phyloP scores from a whole-genome alignment of 2,797 vertebrate genomes.

The Sylvia borin region DNA sequence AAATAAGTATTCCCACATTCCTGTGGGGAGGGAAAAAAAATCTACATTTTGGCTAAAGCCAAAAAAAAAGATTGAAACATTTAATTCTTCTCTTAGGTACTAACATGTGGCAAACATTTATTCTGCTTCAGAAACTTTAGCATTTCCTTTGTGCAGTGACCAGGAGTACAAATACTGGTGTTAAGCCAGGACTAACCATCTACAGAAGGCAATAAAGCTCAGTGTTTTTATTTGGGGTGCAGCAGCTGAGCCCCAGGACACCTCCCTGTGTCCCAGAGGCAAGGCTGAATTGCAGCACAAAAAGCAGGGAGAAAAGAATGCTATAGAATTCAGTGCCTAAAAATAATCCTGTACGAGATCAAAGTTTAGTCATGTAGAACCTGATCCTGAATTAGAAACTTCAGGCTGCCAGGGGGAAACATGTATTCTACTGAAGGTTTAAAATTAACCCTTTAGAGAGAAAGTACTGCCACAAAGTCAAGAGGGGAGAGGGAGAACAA shows the following conservation, averaged over 20 bases:
- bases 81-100: not conserved
- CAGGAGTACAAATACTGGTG: not conserved
- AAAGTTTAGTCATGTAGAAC: constrained; percentile 46
- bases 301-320: not conserved
- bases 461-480: not conserved
- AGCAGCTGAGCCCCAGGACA: not conserved
- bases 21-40: not conserved
- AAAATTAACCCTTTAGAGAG: not conserved
- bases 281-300: not conserved
- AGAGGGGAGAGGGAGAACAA: not conserved
- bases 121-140: not conserved
- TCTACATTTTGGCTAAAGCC: not conserved
- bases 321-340: constrained; percentile 11
- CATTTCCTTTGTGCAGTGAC: constrained; percentile 14
- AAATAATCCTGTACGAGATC: constrained; percentile 32
- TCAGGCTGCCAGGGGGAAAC: not conserved
- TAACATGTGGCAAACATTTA: constrained; percentile 32
- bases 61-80: not conserved
- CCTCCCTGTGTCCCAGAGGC: not conserved
- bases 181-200: not conserved
- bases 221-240: not conserved
- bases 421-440: not conserved
- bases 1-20: not conserved
- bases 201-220: not conserved
- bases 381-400: constrained; percentile 28